Evolutionary conservation across 2,113 vertebrate species (phyloP).

Genomic region (Dipodomys merriami): DNA sequence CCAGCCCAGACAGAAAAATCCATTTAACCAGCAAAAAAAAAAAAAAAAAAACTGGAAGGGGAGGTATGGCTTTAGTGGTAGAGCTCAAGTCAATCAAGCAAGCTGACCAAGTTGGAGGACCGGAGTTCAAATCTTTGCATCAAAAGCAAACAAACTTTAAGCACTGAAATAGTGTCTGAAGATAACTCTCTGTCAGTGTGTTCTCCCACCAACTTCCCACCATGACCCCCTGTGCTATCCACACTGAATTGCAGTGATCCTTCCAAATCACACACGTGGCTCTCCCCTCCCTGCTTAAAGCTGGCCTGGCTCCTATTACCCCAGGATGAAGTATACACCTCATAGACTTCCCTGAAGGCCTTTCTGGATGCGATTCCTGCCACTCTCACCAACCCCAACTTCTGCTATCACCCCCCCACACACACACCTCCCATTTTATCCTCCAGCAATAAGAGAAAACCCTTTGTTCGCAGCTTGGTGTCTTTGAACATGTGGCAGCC

Average conservation of each 20-base stretch:
- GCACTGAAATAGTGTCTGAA: not conserved
- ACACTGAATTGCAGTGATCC: not conserved
- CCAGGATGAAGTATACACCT: not conserved
- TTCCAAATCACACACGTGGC: not conserved
- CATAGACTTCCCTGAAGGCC: not conserved
- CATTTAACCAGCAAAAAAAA: too few relatives aligned
- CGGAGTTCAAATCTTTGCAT: too few relatives aligned
- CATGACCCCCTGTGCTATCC: not conserved
- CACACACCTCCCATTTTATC: slow-evolving; percentile 30
- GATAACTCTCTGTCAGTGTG: not conserved
- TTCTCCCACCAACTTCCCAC: not conserved
- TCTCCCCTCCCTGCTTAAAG: not conserved
- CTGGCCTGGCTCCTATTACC: not conserved
- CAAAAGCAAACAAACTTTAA: too few relatives aligned
- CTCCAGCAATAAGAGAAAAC: slow-evolving; percentile 57
- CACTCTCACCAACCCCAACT: slow-evolving; percentile 3
- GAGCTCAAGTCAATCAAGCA: too few relatives aligned
- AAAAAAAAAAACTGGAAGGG: too few relatives aligned
- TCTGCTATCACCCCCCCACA: not conserved
- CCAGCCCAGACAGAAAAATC: too few relatives aligned
- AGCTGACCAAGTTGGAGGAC: too few relatives aligned
- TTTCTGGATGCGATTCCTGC: not conserved
- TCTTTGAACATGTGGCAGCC: slow-evolving; percentile 74
- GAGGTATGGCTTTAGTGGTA: too few relatives aligned
- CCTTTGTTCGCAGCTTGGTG: slow-evolving; percentile 69